These are phyloP conservation scores for Fragum whitleyi DNA, from an alignment of 2,888 invertebrate genomes.

Conservation along the genomic window DNA sequence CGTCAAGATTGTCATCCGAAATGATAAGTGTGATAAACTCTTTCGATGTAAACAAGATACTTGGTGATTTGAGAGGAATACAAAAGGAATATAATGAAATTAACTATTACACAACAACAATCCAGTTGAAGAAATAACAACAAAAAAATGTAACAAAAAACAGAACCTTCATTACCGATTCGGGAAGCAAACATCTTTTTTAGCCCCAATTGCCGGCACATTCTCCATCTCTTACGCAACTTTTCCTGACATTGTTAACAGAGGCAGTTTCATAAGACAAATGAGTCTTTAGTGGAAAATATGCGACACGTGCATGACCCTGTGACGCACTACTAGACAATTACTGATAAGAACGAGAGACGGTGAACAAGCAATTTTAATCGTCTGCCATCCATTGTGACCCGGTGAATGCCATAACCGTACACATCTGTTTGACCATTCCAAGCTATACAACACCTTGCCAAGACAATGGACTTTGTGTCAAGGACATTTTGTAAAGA, in stretches of 20 bases:
- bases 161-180: not conserved
- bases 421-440: not conserved
- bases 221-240: not conserved
- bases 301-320: not conserved
- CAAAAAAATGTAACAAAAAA: not conserved
- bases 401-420: not conserved
- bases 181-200: not conserved
- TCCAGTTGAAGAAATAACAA: not conserved
- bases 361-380: not conserved
- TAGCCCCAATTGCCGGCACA: not conserved
- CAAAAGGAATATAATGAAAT: not conserved
- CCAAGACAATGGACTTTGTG: not conserved
- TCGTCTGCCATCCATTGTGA: not conserved
- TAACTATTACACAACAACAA: not conserved
- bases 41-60: no score
- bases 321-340: not conserved
- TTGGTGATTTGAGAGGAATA: not conserved
- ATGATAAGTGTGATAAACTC: no score
- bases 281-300: not conserved
- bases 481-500: not conserved
- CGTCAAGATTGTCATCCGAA: no score
- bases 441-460: not conserved
- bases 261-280: not conserved
- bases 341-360: not conserved
- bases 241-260: not conserved